Evolutionary conservation across 2,888 invertebrate genomes (phyloP).

Genomic region (Leistus spinibarbis): DNA sequence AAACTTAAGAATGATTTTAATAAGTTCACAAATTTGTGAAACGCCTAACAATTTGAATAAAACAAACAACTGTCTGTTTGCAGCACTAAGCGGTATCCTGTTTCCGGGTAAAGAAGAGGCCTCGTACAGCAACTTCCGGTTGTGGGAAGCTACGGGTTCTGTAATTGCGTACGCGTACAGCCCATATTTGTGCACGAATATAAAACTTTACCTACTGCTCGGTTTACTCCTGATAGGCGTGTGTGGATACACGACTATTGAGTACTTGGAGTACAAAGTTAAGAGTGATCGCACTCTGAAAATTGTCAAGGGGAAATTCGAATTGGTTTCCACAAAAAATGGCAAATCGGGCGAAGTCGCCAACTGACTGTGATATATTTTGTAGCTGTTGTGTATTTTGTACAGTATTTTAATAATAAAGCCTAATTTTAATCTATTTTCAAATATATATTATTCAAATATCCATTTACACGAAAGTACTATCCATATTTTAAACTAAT

Average conservation of each 20-base stretch:
- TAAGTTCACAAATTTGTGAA: no score
- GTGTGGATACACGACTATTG: conserved; percentile 73
- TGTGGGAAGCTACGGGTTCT: conserved; percentile 92
- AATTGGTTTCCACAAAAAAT: conserved; percentile 54
- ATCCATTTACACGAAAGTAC: no score
- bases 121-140: conserved; percentile 88
- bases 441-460: no score
- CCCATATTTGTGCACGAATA: conserved; percentile 74
- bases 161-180: conserved; percentile 84
- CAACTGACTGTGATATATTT: conserved; percentile 46
- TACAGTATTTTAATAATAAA: no score
- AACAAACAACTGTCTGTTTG: conserved; percentile 41
- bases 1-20: no score
- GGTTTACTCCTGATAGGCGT: conserved; percentile 74
- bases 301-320: conserved; percentile 57
- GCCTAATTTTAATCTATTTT: no score
- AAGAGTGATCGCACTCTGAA: conserved; percentile 40
- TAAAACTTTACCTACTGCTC: conserved; percentile 73
- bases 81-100: conserved; percentile 83
- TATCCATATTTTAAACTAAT: no score
- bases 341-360: conserved; percentile 54
- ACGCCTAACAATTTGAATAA: no score
- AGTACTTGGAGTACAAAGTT: conserved; percentile 61
- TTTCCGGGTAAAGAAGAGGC: conserved; percentile 87
- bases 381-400: neutral